Evolutionary conservation across 1,140 invertebrate species (phyloP).

Genomic region (Parapsyche elsis): DNA sequence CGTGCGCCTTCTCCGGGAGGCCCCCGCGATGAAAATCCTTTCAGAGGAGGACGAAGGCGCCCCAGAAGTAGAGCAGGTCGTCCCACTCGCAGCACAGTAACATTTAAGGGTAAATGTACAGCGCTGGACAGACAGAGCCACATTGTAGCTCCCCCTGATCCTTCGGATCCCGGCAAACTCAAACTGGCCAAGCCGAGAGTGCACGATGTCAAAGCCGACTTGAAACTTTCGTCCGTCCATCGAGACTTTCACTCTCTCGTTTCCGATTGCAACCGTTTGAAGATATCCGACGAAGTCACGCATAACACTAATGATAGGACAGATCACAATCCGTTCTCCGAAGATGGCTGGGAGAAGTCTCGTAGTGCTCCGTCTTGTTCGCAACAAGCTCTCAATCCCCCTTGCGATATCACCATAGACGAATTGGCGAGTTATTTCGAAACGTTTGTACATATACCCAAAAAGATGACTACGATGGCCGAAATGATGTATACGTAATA

Average conservation of each 20-base stretch:
- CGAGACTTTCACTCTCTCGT: conserved; percentile 50
- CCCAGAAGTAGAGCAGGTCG: conserved; percentile 1
- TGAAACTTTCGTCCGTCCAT: conserved; percentile 8
- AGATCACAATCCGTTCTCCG: conserved; percentile 50
- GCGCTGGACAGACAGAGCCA: conserved; percentile 57
- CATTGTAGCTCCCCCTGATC: conserved; percentile 40
- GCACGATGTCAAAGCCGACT: not conserved
- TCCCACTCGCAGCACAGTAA: conserved; percentile 28
- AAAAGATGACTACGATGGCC: conserved; percentile 96
- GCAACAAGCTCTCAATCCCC: conserved; percentile 74
- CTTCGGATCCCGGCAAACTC: not conserved
- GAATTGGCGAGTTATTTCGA: conserved; percentile 94
- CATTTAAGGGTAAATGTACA: conserved; percentile 29
- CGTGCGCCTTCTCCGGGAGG: conserved; percentile 51
- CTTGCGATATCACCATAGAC: conserved; percentile 86
- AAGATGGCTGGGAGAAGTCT: conserved; percentile 55
- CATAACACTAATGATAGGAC: conserved; percentile 59
- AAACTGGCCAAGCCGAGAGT: conserved; percentile 60
- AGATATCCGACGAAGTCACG: conserved; percentile 54
- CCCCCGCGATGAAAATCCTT: conserved; percentile 60
- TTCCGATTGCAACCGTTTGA: conserved; percentile 44
- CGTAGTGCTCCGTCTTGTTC: conserved; percentile 66
- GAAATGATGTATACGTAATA: conserved; percentile 96
- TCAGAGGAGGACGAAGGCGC: conserved; percentile 56
- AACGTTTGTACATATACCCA: conserved; percentile 92